A percentile compares a stretch with the other conserved stretches of the same genome.
phyloP scores from a whole-genome alignment of 2,888 invertebrate genomes.

The Leptura quadrifasciata region DNA sequence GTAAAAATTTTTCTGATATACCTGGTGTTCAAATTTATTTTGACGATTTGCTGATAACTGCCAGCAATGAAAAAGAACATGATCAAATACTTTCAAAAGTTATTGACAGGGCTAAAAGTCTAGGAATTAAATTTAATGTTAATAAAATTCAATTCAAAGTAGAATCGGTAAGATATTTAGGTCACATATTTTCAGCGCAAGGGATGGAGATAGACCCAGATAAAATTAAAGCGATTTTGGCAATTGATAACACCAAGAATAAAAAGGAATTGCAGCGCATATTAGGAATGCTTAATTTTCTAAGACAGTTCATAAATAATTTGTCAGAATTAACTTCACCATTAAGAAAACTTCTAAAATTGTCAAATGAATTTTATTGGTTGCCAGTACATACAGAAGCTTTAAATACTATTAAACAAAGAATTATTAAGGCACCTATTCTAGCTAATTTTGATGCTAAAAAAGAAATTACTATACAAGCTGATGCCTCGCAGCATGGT shows the following conservation, averaged over 20 bases:
- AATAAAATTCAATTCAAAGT: conserved; percentile 1
- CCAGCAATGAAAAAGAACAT: neutral
- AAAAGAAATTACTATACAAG: conserved; percentile 25
- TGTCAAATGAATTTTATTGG: neutral
- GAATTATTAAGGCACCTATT: conserved; percentile 7
- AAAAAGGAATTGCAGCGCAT: neutral
- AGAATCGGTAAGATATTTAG: neutral
- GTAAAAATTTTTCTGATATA: conserved; percentile 27
- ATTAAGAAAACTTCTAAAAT: neutral
- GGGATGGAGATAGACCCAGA: neutral
- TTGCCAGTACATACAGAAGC: neutral
- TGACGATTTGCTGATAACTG: conserved; percentile 15
- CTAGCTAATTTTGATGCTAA: conserved; percentile 35
- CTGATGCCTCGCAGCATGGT: conserved; percentile 30
- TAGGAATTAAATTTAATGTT: neutral
- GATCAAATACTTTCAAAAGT: neutral
- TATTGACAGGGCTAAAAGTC: neutral
- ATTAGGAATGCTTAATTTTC: neutral
- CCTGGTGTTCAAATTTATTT: conserved; percentile 17
- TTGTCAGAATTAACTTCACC: conserved; percentile 4
- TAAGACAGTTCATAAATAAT: neutral
- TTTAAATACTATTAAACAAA: conserved; percentile 3
- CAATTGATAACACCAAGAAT: too few relatives aligned
- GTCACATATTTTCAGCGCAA: neutral
- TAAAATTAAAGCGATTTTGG: neutral